These are phyloP conservation scores for Drosophila multiciliata DNA, from an alignment of 2,888 invertebrate species.

Conservation along the genomic window DNA sequence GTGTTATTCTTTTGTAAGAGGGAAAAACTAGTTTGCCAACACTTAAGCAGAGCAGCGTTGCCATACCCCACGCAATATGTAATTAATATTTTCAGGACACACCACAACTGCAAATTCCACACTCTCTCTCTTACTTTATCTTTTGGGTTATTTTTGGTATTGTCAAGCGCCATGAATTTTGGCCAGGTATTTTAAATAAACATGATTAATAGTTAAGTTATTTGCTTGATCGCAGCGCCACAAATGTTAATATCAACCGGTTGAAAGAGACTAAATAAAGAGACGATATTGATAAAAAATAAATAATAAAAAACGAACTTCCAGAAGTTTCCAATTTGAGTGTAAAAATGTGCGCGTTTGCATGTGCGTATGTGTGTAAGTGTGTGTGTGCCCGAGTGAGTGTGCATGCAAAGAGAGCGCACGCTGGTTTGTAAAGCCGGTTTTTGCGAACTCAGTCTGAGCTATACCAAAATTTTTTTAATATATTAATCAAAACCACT, in stretches of 20 bases:
- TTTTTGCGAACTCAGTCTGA: constrained; percentile 45
- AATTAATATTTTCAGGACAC: constrained; percentile 50
- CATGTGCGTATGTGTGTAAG: constrained; percentile 1
- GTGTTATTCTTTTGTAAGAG: constrained; percentile 35
- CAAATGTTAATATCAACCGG: constrained; percentile 35
- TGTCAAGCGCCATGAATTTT: constrained; percentile 20
- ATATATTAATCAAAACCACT: constrained; percentile 52
- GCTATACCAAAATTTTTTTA: constrained; percentile 52
- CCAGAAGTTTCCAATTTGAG: constrained; percentile 70
- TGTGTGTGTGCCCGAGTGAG: constrained; percentile 17
- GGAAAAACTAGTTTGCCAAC: constrained; percentile 66
- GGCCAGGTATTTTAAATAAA: constrained; percentile 31
- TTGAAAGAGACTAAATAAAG: constrained; percentile 2
- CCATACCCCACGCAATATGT: constrained; percentile 40
- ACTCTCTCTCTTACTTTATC: background rate
- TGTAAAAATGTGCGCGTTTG: constrained; percentile 16
- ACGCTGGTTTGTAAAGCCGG: constrained; percentile 55
- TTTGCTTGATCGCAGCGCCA: constrained; percentile 34
- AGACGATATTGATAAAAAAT: constrained; percentile 21
- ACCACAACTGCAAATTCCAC: constrained; percentile 2
- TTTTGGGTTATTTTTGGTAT: constrained; percentile 1
- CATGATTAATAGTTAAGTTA: constrained; percentile 49
- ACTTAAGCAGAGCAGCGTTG: constrained; percentile 42
- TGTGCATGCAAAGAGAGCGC: constrained; percentile 19
- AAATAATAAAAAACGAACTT: constrained; percentile 33